These are phyloP conservation scores for Spondyliosoma cantharus DNA, from an alignment of 2,797 vertebrate genomes.

Conservation along the genomic window DNA sequence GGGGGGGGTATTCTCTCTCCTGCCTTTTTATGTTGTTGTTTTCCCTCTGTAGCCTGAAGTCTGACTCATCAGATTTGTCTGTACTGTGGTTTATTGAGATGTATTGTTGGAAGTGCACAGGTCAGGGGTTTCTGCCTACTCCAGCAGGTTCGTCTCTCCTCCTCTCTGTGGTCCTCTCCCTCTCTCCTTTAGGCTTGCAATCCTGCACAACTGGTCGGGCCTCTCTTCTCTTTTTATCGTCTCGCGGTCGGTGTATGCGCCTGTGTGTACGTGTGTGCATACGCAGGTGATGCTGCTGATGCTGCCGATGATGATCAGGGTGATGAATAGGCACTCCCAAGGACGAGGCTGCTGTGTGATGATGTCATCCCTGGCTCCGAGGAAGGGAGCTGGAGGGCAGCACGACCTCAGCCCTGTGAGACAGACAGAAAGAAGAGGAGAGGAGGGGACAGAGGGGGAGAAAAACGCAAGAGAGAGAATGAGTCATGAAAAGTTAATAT, in stretches of 20 bases:
- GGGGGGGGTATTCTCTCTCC: constrained; percentile 33
- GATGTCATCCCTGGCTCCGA: constrained; percentile 79
- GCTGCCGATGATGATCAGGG: constrained; percentile 77
- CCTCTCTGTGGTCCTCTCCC: constrained; percentile 48
- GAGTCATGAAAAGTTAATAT: no score
- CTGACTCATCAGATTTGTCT: constrained; percentile 82
- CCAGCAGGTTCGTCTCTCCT: constrained; percentile 70
- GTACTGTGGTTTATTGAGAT: constrained; percentile 77
- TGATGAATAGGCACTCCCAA: constrained; percentile 79
- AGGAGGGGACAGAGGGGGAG: constrained; percentile 13
- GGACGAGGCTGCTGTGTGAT: constrained; percentile 74
- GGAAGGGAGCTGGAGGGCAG: constrained; percentile 77
- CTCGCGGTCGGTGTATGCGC: constrained; percentile 45
- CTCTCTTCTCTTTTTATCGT: constrained; percentile 63
- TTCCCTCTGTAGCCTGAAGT: constrained; percentile 62
- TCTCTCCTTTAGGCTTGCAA: constrained; percentile 52
- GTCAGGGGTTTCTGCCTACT: constrained; percentile 80
- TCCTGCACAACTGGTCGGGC: constrained; percentile 54
- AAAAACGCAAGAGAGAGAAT: constrained; percentile 10
- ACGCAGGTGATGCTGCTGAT: constrained; percentile 78
- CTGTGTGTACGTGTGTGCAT: constrained; percentile 28
- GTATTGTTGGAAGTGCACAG: constrained; percentile 79
- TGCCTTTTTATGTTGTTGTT: constrained; percentile 72
- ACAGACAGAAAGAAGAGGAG: constrained; percentile 41
- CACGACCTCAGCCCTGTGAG: constrained; percentile 73